Percentiles rank a stretch among this genome's conserved stretches.
These are phyloP conservation scores for Diachasmimorpha longicaudata DNA, from an alignment of 1,140 invertebrate species.

Conservation along the genomic window DNA sequence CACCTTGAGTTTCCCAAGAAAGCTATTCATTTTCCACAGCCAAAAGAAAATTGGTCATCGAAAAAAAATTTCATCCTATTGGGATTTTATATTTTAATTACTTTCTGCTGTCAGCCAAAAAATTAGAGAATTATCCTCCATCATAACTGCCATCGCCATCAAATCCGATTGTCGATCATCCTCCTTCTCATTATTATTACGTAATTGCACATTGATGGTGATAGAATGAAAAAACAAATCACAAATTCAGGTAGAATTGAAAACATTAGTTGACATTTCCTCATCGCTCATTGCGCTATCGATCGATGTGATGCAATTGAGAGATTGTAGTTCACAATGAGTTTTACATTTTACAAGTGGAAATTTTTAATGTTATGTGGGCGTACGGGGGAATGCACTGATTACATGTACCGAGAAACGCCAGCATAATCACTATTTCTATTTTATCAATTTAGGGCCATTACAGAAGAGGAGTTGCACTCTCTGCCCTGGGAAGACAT, in stretches of 20 bases:
- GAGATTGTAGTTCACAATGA: neutral
- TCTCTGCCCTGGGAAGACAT: slow-evolving; percentile 68
- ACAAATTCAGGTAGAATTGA: no score
- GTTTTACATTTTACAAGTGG: neutral
- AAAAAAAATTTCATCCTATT: no score
- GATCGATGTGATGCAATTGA: neutral
- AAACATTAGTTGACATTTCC: neutral
- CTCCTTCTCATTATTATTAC: no score
- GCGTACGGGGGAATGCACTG: neutral
- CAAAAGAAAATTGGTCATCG: no score
- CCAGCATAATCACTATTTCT: neutral
- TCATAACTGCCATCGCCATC: no score
- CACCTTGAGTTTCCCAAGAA: neutral
- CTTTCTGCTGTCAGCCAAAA: no score
- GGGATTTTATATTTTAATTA: no score
- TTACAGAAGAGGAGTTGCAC: slow-evolving; percentile 69
- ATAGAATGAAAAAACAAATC: no score
- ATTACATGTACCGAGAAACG: neutral
- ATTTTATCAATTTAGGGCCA: slow-evolving; percentile 66
- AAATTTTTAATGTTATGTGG: neutral
- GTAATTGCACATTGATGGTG: no score
- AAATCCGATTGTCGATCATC: no score
- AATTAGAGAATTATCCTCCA: no score
- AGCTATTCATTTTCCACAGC: no score
- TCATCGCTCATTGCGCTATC: neutral